phyloP scores from a whole-genome alignment of 1,140 invertebrate genomes.

The Drosophila kurseongensis region DNA sequence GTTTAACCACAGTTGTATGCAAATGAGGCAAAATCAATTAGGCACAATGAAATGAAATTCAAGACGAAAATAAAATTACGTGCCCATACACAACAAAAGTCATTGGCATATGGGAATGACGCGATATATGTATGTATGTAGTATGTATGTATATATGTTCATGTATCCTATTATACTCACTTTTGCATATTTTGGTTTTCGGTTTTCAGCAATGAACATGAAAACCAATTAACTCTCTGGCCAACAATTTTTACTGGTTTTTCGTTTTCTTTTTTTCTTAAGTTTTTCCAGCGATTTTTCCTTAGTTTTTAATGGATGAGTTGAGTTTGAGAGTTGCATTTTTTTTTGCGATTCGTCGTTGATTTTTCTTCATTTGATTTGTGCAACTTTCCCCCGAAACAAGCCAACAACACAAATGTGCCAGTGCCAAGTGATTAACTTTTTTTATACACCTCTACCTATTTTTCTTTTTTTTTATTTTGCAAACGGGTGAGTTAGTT shows the following conservation, averaged over 20 bases:
- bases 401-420: constrained; percentile 43
- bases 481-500: constrained; percentile 25
- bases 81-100: constrained; percentile 21
- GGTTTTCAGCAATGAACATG: constrained; percentile 24
- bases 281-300: constrained; percentile 10
- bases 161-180: constrained; percentile 23
- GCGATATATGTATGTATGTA: constrained; percentile 5
- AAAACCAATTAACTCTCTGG: constrained; percentile 42
- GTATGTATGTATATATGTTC: background rate
- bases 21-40: constrained; percentile 25
- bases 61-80: constrained; percentile 41
- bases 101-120: constrained; percentile 23
- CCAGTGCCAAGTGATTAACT: constrained; percentile 49
- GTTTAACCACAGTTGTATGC: constrained; percentile 13
- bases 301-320: constrained; percentile 49
- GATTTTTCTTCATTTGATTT: constrained; percentile 63
- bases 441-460: constrained; percentile 30
- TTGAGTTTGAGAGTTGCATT: constrained; percentile 55
- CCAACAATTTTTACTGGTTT: constrained; percentile 30
- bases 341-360: constrained; percentile 51
- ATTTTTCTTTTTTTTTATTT: constrained; percentile 28
- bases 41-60: constrained; percentile 25
- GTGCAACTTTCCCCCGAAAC: constrained; percentile 74
- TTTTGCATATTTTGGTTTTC: constrained; percentile 36
- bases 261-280: constrained; percentile 7